Base-by-base conservation (phyloP, 2,888 invertebrate species). In the Calameuta idolon region DNA sequence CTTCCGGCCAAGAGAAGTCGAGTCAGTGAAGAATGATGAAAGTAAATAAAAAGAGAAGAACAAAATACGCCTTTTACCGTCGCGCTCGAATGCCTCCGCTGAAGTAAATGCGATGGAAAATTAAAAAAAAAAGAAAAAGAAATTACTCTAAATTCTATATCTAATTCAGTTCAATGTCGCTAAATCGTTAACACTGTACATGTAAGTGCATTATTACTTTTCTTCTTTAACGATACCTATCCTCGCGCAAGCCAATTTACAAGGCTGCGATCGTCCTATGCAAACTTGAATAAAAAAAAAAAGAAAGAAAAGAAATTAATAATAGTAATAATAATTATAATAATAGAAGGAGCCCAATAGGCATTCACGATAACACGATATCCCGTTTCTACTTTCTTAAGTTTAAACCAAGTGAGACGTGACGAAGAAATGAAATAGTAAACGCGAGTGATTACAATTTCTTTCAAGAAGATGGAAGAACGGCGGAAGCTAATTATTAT, bases 111-210 rank as follows among this genome's bases (percentile, higher is more conserved):
- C 81, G 81, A 81, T 75, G 79, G 79, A 81, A 75, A 79, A 76
- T 76, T 69, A n/a, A 78, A 83, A 77, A 77, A 76, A 80, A 37
- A 69, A 75, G 69, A 33, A 76, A 75, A 74, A 76, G 74, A 75
- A 74, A 71, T 71, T 75, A 81, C 68, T 71, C 71, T 71, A 71
- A 71, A 12, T 34, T 15, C 31, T 31, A 71, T 33, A 34, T 71
- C 82, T 82, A 82, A 77, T 79, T 82, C 83, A 82, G 83, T 83
- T 83, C 83, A 80, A 80, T 74, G 76, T 80, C 77, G 76, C 55
- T 31, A 71, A 34, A 71, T 71, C 31, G 33, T 71, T 71, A 71
- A 34, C 55, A 55, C 55, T 55, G 55, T 23, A 55, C 55, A 55
- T 55, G 55, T 55, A 55, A 23, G 55, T 55, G 55, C 23, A 55